Base-by-base conservation (phyloP, 2,797 vertebrate species). In the Hylomyscus alleni region DNA sequence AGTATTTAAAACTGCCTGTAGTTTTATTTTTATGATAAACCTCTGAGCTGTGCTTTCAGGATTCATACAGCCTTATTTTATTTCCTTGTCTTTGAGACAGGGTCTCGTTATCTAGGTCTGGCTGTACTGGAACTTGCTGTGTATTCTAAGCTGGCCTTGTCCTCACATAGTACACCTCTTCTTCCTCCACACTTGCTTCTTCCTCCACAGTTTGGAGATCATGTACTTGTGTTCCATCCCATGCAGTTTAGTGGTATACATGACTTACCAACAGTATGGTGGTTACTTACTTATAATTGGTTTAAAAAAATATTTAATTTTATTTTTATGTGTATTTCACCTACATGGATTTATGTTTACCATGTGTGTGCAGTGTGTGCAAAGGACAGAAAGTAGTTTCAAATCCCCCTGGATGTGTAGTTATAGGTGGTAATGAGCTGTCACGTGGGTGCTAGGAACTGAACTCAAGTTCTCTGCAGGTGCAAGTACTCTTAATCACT, bases 21-120 rank as follows among this genome's bases (percentile, higher is more conserved):
- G 24, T 91, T 94, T 97, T 84, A 81, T 87, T 93, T 89, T 92
- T 62, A 93, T 29, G 37, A 34, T 93, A 92, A 92, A 77, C 52
- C 60, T 52, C 56, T 94, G 60, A 69, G 19, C 26, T 37, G n/a
- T 31, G 3, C 54, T 94, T 93, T 52, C 15, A 77, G 62, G 10
- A 65, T 44, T 69, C 62, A 52, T 26, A 24, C 19, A 52, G 7
- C 47, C 91, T 89, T 80, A 95, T 76, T 84, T 14, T 56, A 52
- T 14, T 67, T 24, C 22, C 47, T 84, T 34, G 62, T 15, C 26
- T 67, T 85, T 85, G 60, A 85, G 60, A 65, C 17, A 65, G 29
- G 17, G 20, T 65, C 29, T 65, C 5, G 12, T 84, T 84, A 34
- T 34, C 14, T 22, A 34, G 60, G 82, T 44, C 17, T 65, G 82